phyloP scores from a whole-genome alignment of 2,797 vertebrate genomes.

The Emys orbicularis region DNA sequence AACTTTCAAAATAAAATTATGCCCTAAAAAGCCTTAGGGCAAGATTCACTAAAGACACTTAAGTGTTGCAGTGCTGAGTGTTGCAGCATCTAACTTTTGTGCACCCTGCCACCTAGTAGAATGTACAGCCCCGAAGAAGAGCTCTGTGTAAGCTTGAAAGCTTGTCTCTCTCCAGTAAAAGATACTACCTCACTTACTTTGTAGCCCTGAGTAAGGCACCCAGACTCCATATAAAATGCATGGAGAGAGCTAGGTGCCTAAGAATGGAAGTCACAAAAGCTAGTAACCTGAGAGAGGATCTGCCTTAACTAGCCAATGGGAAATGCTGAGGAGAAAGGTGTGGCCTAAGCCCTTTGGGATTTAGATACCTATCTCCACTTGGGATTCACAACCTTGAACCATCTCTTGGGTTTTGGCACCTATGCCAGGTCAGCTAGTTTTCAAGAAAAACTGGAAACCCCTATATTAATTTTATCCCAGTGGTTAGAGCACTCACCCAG shows the following conservation, averaged over 20 bases:
- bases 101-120: not conserved
- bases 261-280: not conserved
- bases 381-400: not conserved
- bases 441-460: not conserved
- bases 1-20: not conserved
- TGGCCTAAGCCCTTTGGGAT: not conserved
- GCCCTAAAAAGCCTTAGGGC: not conserved
- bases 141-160: not conserved
- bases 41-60: not conserved
- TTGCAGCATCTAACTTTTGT: not conserved
- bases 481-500: too few species aligned
- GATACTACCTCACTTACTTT: not conserved
- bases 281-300: not conserved
- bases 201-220: not conserved
- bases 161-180: not conserved
- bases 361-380: not conserved
- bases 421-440: not conserved
- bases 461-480: not conserved
- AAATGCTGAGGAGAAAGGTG: not conserved
- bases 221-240: not conserved
- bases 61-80: not conserved
- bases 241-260: not conserved
- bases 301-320: not conserved
- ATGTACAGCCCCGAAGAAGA: not conserved
- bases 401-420: not conserved